Conservation (phyloP, 1,140 invertebrate genomes). For the Tetragnatha versicolor region DNA sequence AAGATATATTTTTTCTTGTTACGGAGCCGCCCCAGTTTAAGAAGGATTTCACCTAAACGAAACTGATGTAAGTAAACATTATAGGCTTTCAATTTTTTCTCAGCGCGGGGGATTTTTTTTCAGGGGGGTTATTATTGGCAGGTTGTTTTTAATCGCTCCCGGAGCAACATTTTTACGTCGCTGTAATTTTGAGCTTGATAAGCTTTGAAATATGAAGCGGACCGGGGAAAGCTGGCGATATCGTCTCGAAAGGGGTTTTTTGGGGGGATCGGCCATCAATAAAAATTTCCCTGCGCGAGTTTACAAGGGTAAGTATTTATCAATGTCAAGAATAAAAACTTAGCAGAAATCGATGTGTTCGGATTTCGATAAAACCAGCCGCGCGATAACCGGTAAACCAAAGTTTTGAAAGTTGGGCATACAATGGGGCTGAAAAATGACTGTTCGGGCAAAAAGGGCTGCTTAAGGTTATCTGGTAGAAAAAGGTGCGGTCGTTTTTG, state of each 20-base stretch:
- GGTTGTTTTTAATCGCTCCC: constrained; percentile 47
- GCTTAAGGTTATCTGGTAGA: neutral
- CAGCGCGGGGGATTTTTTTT: no score
- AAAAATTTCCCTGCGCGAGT: constrained; percentile 31
- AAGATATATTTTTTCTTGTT: neutral
- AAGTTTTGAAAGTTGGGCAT: constrained; percentile 29
- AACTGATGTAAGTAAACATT: constrained; percentile 41
- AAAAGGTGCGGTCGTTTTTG: neutral
- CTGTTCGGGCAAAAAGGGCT: neutral
- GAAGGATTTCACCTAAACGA: constrained; percentile 26
- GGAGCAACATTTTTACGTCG: constrained; percentile 32
- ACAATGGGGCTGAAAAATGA: constrained; percentile 14
- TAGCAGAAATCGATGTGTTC: constrained; percentile 32
- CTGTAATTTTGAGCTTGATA: constrained; percentile 42
- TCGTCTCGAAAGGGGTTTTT: neutral
- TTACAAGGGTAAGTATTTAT: constrained; percentile 35
- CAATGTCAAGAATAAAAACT: constrained; percentile 19
- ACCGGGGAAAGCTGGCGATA: neutral
- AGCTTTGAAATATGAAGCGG: constrained; percentile 37
- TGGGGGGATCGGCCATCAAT: constrained; percentile 10
- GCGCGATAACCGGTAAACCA: constrained; percentile 45
- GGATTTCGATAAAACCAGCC: constrained; percentile 42
- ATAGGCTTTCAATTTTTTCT: constrained; percentile 28
- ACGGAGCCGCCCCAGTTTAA: neutral
- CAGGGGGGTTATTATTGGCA: no score